A percentile compares a stretch with the other conserved stretches of the same genome.
Evolutionary conservation across 2,888 invertebrate genomes (phyloP).

Genomic region (Miltochrista miniata): DNA sequence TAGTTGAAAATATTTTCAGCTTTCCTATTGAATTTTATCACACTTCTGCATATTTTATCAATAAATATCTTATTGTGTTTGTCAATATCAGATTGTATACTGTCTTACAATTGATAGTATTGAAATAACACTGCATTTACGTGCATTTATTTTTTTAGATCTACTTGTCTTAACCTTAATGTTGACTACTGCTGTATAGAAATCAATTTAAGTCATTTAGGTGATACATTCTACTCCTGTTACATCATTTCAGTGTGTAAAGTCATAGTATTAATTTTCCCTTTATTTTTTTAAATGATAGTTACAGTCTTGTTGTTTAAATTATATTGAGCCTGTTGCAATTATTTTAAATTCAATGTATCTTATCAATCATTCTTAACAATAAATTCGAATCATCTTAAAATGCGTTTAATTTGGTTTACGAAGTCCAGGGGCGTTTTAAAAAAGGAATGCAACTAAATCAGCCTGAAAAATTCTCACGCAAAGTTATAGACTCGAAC

Average conservation of each 20-base stretch:
- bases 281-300: not conserved
- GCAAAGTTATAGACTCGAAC: too few species aligned
- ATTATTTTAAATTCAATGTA: conserved; percentile 21
- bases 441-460: too few species aligned
- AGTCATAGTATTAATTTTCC: too few species aligned
- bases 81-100: conserved; percentile 10
- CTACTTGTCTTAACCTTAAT: conserved; percentile 11
- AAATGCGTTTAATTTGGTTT: conserved; percentile 22
- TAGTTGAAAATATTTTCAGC: too few species aligned
- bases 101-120: conserved; percentile 6
- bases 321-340: too few species aligned
- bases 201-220: conserved; percentile 2
- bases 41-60: conserved; percentile 13
- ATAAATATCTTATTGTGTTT: conserved; percentile 10
- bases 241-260: not conserved
- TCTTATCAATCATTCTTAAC: conserved; percentile 43
- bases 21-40: too few species aligned
- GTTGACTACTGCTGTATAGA: conserved; percentile 1
- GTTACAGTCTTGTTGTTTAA: too few species aligned
- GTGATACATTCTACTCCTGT: not conserved
- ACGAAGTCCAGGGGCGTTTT: too few species aligned
- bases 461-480: too few species aligned
- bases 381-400: conserved; percentile 43
- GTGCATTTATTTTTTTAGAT: conserved; percentile 35
- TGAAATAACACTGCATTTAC: conserved; percentile 25